Evolutionary conservation across 1,140 invertebrate genomes (phyloP), one percentile per base, ranked within the genome.

Genomic region (Sitobion miscanthi): DNA sequence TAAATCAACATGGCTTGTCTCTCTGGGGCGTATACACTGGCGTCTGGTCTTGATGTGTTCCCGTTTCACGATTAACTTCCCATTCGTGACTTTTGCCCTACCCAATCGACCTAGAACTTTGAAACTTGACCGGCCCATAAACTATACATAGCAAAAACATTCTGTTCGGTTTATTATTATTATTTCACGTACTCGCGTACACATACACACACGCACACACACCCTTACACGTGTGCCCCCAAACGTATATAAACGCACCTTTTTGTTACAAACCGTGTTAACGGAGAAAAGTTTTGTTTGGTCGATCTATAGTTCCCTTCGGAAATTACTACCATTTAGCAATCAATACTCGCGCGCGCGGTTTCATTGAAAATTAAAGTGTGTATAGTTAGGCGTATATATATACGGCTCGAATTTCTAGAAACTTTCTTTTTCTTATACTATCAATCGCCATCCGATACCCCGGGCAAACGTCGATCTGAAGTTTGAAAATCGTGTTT

Each of bases 1-100:
- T 92, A 92, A 92, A 92, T 92, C 90, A 92, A 92, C 47, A n/a
- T 49, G 7, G 90, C 90, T 92, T 30, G 69, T 82, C 69, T 83
- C 69, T 38, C 90, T 49, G 69, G 69, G 57, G 69, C 52, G 52
- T 45, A 45, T 42, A 62, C 35, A 45, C 23, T 1, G 69, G 47
- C 62, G 49, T 92, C 90, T 92, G 90, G 82, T 92, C 77, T 38
- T 83, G 90, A 92, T 52, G 90, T 52, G 90, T 92, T 83, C 62
- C 69, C 90, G 62, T 92, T 83, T 92, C 47, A 30, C 90, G 62
- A 91, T 77, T 82, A 49, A 52, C 90, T 52, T 52, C 21, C 90
- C 62, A 47, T 83, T 49, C 90, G 90, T 49, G 90, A 92, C 90
- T 92, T 92, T 92, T 82, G 90, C 49, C 69, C 90, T 57, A 23